These are phyloP conservation scores for Hyles lineata DNA, from an alignment of 2,888 invertebrate genomes.

Conservation along the genomic window DNA sequence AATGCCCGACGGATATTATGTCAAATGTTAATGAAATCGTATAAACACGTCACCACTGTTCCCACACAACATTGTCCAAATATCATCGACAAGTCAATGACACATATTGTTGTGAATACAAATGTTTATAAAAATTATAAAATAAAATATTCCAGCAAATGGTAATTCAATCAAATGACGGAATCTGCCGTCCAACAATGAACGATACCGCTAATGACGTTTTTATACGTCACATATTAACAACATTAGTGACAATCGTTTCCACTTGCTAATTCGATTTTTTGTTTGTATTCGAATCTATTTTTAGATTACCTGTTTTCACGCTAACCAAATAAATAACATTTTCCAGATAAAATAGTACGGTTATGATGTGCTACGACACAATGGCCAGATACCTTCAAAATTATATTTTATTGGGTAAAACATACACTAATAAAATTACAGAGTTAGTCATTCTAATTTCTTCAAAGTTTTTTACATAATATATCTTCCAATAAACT, in stretches of 20 bases:
- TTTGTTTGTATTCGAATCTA: not conserved
- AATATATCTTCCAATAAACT: too few species aligned
- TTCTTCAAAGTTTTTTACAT: too few species aligned
- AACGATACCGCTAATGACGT: not conserved
- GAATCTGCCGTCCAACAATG: not conserved
- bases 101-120: not conserved
- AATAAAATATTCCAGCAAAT: not conserved
- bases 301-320: not conserved
- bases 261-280: slow-evolving; percentile 6
- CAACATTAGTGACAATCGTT: not conserved
- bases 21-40: too few species aligned
- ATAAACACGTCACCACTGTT: not conserved
- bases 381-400: too few species aligned
- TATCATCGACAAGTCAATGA: not conserved
- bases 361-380: too few species aligned
- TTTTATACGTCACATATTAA: not conserved
- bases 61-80: not conserved
- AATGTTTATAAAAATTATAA: not conserved
- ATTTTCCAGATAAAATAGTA: too few species aligned
- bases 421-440: too few species aligned
- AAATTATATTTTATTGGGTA: too few species aligned
- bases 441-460: too few species aligned
- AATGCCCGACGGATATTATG: too few species aligned
- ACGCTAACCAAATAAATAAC: too few species aligned
- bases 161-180: not conserved